Conservation (phyloP, 2,113 vertebrate genomes). For the Semnornis frantzii region DNA sequence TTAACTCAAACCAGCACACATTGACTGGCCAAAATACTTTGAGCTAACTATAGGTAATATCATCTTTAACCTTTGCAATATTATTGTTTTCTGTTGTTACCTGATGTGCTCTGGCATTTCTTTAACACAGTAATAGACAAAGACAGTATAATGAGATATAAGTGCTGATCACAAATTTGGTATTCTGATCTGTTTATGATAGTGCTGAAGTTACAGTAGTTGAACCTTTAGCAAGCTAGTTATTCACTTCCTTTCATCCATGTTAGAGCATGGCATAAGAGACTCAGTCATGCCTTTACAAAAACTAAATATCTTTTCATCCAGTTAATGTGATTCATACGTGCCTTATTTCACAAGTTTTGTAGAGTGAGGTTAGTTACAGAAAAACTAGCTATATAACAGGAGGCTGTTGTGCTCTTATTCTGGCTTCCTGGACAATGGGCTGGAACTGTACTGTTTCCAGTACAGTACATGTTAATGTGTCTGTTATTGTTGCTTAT, state of each 20-base stretch:
- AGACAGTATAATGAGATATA: background rate
- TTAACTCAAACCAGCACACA: no score
- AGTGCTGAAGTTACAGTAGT: background rate
- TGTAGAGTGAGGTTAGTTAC: background rate
- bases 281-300: background rate
- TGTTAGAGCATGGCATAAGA: background rate
- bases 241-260: background rate
- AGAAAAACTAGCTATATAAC: background rate
- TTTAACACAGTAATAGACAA: background rate
- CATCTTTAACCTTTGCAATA: background rate
- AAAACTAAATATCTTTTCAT: background rate
- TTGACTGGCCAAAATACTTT: background rate
- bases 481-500: background rate
- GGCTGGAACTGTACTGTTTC: background rate
- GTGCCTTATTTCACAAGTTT: background rate
- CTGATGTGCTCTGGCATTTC: background rate
- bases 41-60: background rate
- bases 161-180: background rate
- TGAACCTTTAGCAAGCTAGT: background rate
- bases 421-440: background rate
- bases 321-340: background rate
- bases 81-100: constrained; percentile 10
- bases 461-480: background rate
- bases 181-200: background rate
- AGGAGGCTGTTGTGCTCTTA: background rate